Percentiles rank a stretch among this genome's conserved stretches.
Conservation (phyloP, 2,113 vertebrate genomes). For the Dicaeum eximium region DNA sequence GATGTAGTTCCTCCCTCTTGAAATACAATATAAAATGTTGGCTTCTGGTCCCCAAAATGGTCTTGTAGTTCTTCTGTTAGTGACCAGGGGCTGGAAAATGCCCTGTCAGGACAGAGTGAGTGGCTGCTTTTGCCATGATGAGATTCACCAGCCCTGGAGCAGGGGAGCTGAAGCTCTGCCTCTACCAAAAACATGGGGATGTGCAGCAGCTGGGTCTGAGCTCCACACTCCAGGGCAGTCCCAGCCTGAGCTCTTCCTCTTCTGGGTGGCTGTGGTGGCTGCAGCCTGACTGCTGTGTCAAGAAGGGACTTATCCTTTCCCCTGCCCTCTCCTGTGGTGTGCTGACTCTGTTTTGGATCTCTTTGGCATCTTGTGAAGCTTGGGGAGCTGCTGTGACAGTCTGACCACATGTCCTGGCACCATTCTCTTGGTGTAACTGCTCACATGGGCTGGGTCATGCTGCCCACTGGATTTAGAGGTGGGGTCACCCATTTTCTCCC, state of each 20-base stretch:
- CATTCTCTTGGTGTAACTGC: rapidly evolving
- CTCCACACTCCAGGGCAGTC: rapidly evolving
- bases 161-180: background rate
- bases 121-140: background rate
- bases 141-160: background rate
- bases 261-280: background rate
- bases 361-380: background rate
- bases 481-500: rapidly evolving
- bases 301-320: background rate
- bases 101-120: background rate
- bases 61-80: background rate
- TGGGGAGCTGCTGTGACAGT: background rate
- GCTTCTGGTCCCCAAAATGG: background rate
- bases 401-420: rapidly evolving
- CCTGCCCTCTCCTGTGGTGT: background rate
- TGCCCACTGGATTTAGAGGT: background rate
- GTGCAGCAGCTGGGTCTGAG: background rate
- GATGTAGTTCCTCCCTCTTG: background rate
- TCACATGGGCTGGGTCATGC: background rate
- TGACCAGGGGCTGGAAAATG: background rate
- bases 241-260: background rate
- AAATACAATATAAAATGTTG: background rate
- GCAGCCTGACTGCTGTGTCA: background rate
- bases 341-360: background rate
- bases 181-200: rapidly evolving